A percentile compares a stretch with the other conserved stretches of the same genome.
These are phyloP conservation scores for Lordiphosa clarofinis DNA, from an alignment of 1,140 invertebrate genomes.

Conservation along the genomic window DNA sequence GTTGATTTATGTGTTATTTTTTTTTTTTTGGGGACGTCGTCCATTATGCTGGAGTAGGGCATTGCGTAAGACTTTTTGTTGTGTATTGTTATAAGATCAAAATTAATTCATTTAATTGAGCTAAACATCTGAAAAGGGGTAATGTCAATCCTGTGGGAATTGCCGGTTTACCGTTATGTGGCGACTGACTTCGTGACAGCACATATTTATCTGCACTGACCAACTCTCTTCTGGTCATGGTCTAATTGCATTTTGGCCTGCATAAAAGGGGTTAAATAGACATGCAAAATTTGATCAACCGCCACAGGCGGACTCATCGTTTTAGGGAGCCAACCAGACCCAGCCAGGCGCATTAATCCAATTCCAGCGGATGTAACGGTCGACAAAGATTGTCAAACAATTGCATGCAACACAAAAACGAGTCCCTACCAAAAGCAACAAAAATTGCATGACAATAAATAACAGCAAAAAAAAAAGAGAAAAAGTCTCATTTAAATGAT, in stretches of 20 bases:
- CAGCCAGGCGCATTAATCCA: conserved; percentile 65
- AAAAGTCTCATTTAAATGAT: conserved; percentile 1
- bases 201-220: not conserved
- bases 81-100: conserved; percentile 38
- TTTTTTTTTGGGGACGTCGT: conserved; percentile 10
- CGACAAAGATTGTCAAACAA: conserved; percentile 69
- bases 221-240: conserved; percentile 44
- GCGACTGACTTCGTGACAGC: not conserved
- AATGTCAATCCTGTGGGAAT: conserved; percentile 60
- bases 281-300: conserved; percentile 57
- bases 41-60: conserved; percentile 4
- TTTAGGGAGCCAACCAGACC: conserved; percentile 6
- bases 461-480: conserved; percentile 6
- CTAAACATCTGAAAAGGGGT: conserved; percentile 28
- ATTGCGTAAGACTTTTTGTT: conserved; percentile 54
- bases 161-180: conserved; percentile 22
- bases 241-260: conserved; percentile 60
- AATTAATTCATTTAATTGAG: conserved; percentile 37
- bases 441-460: conserved; percentile 42
- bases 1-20: conserved; percentile 63
- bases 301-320: conserved; percentile 7
- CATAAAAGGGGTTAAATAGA: conserved; percentile 61
- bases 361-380: conserved; percentile 78
- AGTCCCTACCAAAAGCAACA: conserved; percentile 14
- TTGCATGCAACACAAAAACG: conserved; percentile 47